These are phyloP conservation scores for Lucifuga dentata DNA, from an alignment of 2,113 vertebrate species.

Conservation along the genomic window DNA sequence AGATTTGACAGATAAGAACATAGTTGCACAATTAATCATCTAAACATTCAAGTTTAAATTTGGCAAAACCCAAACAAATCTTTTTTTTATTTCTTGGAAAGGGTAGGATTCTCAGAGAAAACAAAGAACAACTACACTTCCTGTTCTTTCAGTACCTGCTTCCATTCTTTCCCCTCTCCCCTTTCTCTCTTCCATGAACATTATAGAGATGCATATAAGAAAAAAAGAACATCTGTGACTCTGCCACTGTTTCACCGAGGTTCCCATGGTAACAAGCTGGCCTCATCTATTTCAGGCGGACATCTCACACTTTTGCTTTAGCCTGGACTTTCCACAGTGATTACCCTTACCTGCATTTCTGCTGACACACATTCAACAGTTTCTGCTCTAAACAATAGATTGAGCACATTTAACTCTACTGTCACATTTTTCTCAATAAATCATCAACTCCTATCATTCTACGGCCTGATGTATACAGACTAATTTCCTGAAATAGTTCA, in stretches of 20 bases:
- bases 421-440: no score
- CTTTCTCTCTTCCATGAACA: slow-evolving; percentile 27
- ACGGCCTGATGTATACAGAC: neutral
- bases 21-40: no score
- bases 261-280: slow-evolving; percentile 80
- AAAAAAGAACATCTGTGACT: slow-evolving; percentile 47
- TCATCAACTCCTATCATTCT: no score
- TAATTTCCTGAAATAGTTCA: neutral
- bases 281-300: slow-evolving; percentile 75
- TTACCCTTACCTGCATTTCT: slow-evolving; percentile 66
- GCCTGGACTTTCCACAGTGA: slow-evolving; percentile 63
- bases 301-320: slow-evolving; percentile 58
- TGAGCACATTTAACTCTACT: slow-evolving; percentile 12
- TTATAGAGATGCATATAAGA: slow-evolving; percentile 43
- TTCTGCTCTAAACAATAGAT: slow-evolving; percentile 27
- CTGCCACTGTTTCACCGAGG: slow-evolving; percentile 65
- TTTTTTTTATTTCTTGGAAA: no score
- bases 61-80: no score
- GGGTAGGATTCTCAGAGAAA: no score
- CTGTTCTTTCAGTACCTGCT: slow-evolving; percentile 5
- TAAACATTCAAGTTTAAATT: no score
- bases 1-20: no score
- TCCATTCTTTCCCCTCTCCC: slow-evolving; percentile 4
- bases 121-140: no score
- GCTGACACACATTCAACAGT: slow-evolving; percentile 35